Base-by-base conservation (phyloP, 2,113 vertebrate genomes). In the Daboia siamensis region DNA sequence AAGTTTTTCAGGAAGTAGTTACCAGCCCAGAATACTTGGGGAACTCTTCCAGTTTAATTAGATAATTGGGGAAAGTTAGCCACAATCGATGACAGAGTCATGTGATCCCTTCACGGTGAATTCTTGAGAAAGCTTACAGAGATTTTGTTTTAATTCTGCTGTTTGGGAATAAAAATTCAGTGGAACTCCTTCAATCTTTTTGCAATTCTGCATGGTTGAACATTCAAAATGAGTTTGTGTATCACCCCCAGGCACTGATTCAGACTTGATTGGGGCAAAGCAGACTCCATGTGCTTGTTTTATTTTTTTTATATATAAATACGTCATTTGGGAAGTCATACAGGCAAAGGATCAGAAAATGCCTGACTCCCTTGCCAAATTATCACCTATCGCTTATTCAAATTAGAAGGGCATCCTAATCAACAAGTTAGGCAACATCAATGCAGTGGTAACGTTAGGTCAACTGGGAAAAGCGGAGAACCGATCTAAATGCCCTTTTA, bases 171-270 rank as follows among this genome's bases (percentile, higher is more conserved):
- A 89, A 95, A 96, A 97, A 96, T 96, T 96, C 97, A 95, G 96
- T 95, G 96, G 97, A 98, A 98, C 97, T 98, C 98, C 97, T 98
- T 98, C 98, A 98, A 98, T 98, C 98, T 98, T 98, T 98, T 94
- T 98, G 97, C 97, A 98, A 98, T 98, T 98, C 98, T 98, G 98
- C 98, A 98, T 99, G 98, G 98, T 96, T 99, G 98, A 99, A 98
- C 98, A 99, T 99, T 98, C 98, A 98, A 99, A 99, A 99, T 98
- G 98, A 98, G 98, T 98, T 98, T 98, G 98, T 98, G 96, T 98
- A 98, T 98, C 97, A 97, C 98, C 99, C 98, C 87, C 96, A 96
- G 99, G 98, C 98, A 96, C 96, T 98, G 98, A 99, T 98, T 98
- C 98, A 98, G 98, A 98, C 98, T 98, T 98, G 99, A 99, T 98